Conservation (phyloP, 2,888 invertebrate genomes). For the Hydrotaea diabolus region DNA sequence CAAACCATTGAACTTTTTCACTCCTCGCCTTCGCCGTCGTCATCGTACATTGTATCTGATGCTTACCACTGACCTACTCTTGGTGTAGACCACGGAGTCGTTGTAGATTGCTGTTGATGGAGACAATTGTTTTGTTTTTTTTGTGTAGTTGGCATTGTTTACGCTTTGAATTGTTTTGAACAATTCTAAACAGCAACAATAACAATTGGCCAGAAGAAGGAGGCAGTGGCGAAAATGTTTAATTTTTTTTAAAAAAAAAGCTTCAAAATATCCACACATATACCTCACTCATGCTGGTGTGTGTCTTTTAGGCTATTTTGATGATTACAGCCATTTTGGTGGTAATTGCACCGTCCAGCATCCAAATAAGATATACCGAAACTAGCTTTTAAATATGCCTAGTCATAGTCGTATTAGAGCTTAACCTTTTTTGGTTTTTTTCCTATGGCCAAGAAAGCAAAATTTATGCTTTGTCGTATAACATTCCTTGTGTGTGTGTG, state of each 20-base stretch:
- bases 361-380: background rate
- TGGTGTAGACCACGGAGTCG: background rate
- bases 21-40: background rate
- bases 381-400: background rate
- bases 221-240: background rate
- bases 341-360: constrained; percentile 20
- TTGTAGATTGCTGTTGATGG: background rate
- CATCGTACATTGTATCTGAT: background rate
- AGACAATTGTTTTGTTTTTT: constrained; percentile 36
- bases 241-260: no score
- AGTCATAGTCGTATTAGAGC: background rate
- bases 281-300: background rate
- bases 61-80: constrained; percentile 40
- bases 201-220: no score
- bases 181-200: background rate
- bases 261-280: no score
- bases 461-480: background rate
- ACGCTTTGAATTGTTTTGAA: background rate
- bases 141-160: background rate
- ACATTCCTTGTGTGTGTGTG: background rate
- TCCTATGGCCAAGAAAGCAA: background rate
- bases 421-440: background rate
- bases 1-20: constrained; percentile 25
- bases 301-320: background rate
- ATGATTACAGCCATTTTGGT: background rate